Percentiles rank a stretch among this genome's conserved stretches.
These are phyloP conservation scores for Syrmaticus mikado DNA, from an alignment of 2,113 vertebrate species.

Conservation along the genomic window DNA sequence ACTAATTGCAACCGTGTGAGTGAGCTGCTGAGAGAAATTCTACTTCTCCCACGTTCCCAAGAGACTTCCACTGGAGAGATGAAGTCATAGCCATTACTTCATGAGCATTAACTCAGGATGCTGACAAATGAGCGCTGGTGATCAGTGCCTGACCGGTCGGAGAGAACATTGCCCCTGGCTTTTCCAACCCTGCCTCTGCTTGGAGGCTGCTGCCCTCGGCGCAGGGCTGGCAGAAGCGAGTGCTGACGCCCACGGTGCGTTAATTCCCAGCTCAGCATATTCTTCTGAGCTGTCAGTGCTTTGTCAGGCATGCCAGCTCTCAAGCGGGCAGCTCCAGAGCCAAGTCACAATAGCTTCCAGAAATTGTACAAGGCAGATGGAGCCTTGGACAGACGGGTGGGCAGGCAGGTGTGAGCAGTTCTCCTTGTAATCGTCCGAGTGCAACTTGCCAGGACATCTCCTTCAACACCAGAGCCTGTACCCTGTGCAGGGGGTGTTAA, in stretches of 20 bases:
- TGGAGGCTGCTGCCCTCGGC: neutral
- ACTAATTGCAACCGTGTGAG: neutral
- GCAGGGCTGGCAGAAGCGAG: rapidly evolving
- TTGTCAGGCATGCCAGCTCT: rapidly evolving
- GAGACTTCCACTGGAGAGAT: constrained; percentile 36
- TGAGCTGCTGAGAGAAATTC: neutral
- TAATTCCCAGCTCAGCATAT: neutral
- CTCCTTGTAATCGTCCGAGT: neutral
- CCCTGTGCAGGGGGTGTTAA: neutral
- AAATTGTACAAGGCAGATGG: neutral
- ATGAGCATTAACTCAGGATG: constrained; percentile 18
- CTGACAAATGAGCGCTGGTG: constrained; percentile 7
- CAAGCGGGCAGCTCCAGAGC: neutral
- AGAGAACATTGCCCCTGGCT: neutral
- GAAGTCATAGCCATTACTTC: constrained; percentile 59
- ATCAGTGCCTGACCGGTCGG: neutral
- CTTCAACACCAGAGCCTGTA: rapidly evolving
- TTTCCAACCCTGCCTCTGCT: rapidly evolving
- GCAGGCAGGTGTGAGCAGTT: neutral
- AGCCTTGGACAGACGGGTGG: neutral
- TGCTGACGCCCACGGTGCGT: rapidly evolving
- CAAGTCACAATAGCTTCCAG: neutral
- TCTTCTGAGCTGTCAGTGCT: neutral
- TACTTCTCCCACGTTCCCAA: neutral
- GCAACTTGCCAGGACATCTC: neutral